phyloP scores from a whole-genome alignment of 2,797 vertebrate genomes.

The Melopsittacus undulatus region DNA sequence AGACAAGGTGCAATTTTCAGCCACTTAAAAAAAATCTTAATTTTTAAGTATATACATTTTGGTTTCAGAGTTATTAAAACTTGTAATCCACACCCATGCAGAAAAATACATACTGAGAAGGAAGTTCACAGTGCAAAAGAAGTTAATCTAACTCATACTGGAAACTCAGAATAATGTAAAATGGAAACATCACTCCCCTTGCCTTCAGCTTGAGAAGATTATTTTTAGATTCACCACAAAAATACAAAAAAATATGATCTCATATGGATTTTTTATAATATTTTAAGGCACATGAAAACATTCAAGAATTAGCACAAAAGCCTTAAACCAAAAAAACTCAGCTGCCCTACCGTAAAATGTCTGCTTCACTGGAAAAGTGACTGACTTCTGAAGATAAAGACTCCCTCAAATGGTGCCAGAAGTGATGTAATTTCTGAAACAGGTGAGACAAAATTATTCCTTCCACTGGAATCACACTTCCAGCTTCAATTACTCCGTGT shows the following conservation, averaged over 20 bases:
- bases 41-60: neutral
- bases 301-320: neutral
- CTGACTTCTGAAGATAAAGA: neutral
- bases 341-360: neutral
- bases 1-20: neutral
- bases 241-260: neutral
- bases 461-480: neutral
- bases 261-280: neutral
- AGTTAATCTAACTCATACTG: neutral
- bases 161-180: neutral
- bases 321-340: neutral
- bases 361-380: neutral
- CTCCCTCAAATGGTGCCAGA: neutral
- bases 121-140: neutral
- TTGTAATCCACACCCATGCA: neutral
- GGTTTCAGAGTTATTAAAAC: neutral
- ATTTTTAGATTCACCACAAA: neutral
- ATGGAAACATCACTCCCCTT: neutral
- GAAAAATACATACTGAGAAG: neutral
- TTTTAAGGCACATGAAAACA: neutral
- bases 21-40: neutral
- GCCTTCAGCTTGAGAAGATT: neutral
- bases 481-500: neutral
- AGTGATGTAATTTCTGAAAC: neutral
- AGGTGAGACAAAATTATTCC: neutral